Conservation (phyloP, 2,888 invertebrate species). For the Xestia xanthographa region DNA sequence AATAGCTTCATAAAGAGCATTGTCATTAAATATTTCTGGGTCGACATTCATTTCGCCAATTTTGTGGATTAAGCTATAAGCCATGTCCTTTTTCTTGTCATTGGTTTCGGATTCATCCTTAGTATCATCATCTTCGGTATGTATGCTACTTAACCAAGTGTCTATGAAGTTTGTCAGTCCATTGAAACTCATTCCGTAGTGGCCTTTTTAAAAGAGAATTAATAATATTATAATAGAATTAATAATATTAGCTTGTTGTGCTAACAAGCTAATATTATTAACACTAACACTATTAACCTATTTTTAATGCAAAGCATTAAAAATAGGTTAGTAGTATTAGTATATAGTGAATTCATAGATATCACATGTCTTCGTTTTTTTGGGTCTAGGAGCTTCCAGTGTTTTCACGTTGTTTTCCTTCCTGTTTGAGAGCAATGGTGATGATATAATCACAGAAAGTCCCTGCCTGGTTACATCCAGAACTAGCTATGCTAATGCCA, state of each 20-base stretch:
- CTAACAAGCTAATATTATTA: too few relatives aligned
- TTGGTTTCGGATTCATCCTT: conserved; percentile 62
- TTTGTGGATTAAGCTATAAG: conserved; percentile 70
- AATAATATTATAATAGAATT: conserved; percentile 3
- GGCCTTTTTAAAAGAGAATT: background rate
- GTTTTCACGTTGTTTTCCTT: background rate
- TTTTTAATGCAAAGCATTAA: too few relatives aligned
- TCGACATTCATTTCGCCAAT: conserved; percentile 77
- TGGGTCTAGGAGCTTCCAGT: background rate
- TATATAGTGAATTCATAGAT: too few relatives aligned
- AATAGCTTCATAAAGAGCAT: conserved; percentile 73
- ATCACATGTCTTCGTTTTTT: background rate
- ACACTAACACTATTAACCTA: too few relatives aligned
- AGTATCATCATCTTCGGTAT: conserved; percentile 54
- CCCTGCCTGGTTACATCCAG: background rate
- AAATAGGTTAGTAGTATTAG: too few relatives aligned
- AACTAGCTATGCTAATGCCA: background rate
- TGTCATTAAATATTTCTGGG: conserved; percentile 75
- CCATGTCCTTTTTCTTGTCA: conserved; percentile 70
- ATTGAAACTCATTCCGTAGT: conserved; percentile 52
- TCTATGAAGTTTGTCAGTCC: conserved; percentile 68
- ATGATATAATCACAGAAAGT: background rate
- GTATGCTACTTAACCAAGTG: conserved; percentile 71
- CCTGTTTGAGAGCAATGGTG: background rate
- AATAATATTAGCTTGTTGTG: background rate